Base-by-base conservation (phyloP, 2,113 vertebrate species). In the Perca schrenkii region DNA sequence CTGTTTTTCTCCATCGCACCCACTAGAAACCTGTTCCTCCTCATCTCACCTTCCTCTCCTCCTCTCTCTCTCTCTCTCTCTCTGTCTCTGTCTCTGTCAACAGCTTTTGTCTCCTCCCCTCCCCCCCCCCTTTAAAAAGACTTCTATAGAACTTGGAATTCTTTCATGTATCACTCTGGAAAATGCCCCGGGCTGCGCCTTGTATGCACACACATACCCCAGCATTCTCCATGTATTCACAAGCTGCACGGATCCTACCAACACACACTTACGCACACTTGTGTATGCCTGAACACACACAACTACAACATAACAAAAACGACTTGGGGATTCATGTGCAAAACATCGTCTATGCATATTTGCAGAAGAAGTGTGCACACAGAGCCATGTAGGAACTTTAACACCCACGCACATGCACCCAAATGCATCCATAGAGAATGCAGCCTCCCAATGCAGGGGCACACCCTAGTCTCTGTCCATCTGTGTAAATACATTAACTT, bases 11-110 rank as follows among this genome's bases (percentile, higher is more conserved):
- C 61, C 43, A 3, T 63, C 56, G 54, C 69, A 72, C 82, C 69
- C 77, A 80, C 86, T 86, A 74, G 83, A 88, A 90, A 81, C 77
- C 81, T 86, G 82, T 85, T 92, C 61, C 77, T 74, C 71, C 43
- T 78, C 83, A 4, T 63, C 67, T 80, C 79, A 72, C 31, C 8
- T 68, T 69, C 71, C 34, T 43, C 65, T 46, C n/a, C n/a, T n/a
- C n/a, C n/a, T n/a, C n/a, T n/a, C n/a, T 16, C 43, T 43, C 21
- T 34, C 13, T 47, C 40, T 21, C 16, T 49, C 31, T 70, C 13
- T 53, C 57, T 52, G 8, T 52, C 13, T 53, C 57, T 52, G 8
- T 52, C 58, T 43, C 53, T 11, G 64, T 78, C 31, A 34, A 13
- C 22, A 56, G 70, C 82, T 77, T 88, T 86, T 76, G 46, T 69